Conservation (phyloP, 1,140 invertebrate genomes). For the Zaprionus capensis region DNA sequence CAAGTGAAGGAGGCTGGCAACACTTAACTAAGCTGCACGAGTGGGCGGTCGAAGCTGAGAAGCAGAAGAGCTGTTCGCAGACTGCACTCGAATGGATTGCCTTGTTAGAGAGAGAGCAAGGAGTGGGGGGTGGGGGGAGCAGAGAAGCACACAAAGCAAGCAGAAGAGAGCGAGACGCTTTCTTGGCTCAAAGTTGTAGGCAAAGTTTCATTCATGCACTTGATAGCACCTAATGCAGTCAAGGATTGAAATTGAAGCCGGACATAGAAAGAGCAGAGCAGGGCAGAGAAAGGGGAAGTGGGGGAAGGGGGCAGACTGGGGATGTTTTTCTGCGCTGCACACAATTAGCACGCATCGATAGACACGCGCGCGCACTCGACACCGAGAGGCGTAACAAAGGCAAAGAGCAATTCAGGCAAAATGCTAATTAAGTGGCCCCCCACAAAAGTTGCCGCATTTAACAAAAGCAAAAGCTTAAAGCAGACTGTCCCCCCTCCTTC, state of each 20-base stretch:
- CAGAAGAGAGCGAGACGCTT: neutral
- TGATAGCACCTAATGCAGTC: conserved; percentile 55
- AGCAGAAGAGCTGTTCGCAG: conserved; percentile 12
- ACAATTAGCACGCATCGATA: conserved; percentile 80
- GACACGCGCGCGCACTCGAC: conserved; percentile 73
- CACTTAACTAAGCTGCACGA: conserved; percentile 39
- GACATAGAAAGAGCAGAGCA: neutral
- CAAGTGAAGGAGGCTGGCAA: conserved; percentile 28
- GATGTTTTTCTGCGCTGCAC: conserved; percentile 39
- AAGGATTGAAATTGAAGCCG: conserved; percentile 46
- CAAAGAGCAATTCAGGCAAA: conserved; percentile 68
- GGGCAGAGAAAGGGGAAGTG: neutral
- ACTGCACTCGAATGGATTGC: conserved; percentile 70
- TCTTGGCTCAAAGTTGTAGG: conserved; percentile 41
- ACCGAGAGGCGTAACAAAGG: conserved; percentile 25
- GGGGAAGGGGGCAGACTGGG: conserved; percentile 8
- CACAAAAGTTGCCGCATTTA: conserved; percentile 44
- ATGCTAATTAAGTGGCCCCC: conserved; percentile 74
- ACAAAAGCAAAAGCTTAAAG: conserved; percentile 43
- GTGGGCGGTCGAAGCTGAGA: conserved; percentile 15
- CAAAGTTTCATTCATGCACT: conserved; percentile 50
- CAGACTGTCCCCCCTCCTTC: neutral
- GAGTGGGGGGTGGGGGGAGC: too few relatives aligned
- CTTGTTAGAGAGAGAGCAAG: conserved; percentile 53
- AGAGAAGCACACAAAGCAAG: neutral